A percentile compares a stretch with the other conserved stretches of the same genome.
These are phyloP conservation scores for Drosophila sp. DNA, from an alignment of 1,140 invertebrate genomes.

Conservation along the genomic window DNA sequence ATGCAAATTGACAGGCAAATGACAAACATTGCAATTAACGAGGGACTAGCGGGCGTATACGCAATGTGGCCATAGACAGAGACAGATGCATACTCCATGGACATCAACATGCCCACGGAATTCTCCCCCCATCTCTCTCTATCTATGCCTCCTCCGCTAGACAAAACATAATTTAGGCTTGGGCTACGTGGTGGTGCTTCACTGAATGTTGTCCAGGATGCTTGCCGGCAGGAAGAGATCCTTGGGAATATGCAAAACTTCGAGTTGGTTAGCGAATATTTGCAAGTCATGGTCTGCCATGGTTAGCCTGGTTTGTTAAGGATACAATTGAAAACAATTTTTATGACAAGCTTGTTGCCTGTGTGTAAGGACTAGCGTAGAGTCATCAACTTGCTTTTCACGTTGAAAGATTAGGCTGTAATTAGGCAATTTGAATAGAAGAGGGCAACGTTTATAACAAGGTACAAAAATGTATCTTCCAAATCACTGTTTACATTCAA, in stretches of 20 bases:
- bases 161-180: conserved; percentile 64
- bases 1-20: conserved; percentile 80
- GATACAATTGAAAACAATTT: conserved; percentile 27
- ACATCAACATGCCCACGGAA: background rate
- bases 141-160: background rate
- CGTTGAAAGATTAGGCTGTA: background rate
- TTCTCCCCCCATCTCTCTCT: background rate
- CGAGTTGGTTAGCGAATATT: conserved; percentile 52
- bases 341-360: background rate
- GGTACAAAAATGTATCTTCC: too few relatives aligned
- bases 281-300: conserved; percentile 44
- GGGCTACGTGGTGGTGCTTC: conserved; percentile 47
- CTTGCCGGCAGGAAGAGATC: background rate
- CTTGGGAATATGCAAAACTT: conserved; percentile 54
- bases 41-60: conserved; percentile 75
- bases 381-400: background rate
- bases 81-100: conserved; percentile 23
- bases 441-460: too few relatives aligned
- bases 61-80: conserved; percentile 58
- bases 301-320: conserved; percentile 7
- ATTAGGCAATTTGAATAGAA: background rate
- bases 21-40: conserved; percentile 80
- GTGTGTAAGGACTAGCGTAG: background rate
- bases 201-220: conserved; percentile 32
- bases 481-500: too few relatives aligned